phyloP scores from a whole-genome alignment of 1,140 invertebrate genomes.

The Pogonomyrmex californicus region DNA sequence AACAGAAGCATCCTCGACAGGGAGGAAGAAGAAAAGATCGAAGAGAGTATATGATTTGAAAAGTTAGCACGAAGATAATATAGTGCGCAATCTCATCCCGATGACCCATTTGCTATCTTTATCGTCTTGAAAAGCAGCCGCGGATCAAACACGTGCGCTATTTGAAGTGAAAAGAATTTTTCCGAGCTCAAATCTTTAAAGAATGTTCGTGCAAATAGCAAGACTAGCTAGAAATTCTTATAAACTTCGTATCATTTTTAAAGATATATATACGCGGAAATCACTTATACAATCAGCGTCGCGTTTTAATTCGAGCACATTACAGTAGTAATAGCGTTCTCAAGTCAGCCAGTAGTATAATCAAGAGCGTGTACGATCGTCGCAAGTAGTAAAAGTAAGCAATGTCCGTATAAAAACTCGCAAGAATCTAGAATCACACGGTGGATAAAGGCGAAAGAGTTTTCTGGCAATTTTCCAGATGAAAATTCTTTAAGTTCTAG shows the following conservation, averaged over 20 bases:
- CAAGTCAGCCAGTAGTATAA: conserved; percentile 26
- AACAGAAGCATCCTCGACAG: conserved; percentile 1
- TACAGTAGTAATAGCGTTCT: conserved; percentile 1
- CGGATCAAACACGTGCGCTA: background rate
- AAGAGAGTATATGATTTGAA: conserved; percentile 27
- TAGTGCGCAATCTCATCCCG: conserved; percentile 33
- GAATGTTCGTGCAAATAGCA: background rate
- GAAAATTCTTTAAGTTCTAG: conserved; percentile 8
- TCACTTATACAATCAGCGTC: background rate
- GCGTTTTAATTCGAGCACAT: background rate
- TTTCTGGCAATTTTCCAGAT: background rate
- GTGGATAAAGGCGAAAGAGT: background rate
- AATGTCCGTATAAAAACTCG: background rate
- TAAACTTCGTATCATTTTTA: too few species aligned
- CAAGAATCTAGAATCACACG: background rate
- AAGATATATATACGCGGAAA: too few species aligned
- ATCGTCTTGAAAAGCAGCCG: conserved; percentile 2
- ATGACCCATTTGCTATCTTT: conserved; percentile 20
- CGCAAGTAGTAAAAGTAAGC: background rate
- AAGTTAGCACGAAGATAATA: conserved; percentile 30
- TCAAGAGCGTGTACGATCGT: background rate
- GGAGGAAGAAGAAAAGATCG: background rate
- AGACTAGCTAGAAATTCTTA: background rate
- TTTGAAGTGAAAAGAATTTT: background rate
- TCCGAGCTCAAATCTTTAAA: background rate